These are phyloP conservation scores for Melanotaenia maccullochi DNA, from an alignment of 2,797 vertebrate species.

Conservation along the genomic window DNA sequence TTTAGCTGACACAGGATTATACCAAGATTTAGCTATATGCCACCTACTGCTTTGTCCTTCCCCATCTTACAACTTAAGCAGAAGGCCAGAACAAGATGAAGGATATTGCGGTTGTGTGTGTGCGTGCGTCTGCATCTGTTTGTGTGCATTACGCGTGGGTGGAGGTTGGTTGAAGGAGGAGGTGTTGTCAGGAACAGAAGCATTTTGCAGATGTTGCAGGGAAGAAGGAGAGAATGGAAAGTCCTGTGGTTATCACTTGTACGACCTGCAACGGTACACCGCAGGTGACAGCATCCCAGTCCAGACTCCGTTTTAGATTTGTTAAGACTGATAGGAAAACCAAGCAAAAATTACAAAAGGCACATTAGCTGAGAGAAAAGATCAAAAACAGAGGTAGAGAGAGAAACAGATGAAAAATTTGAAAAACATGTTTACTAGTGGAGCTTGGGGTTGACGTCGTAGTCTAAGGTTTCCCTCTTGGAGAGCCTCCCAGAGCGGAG, in stretches of 20 bases:
- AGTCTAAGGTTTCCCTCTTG: slow-evolving; percentile 93
- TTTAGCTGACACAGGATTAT: slow-evolving; percentile 35
- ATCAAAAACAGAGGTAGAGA: slow-evolving; percentile 12
- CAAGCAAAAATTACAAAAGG: slow-evolving; percentile 1
- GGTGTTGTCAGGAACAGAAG: slow-evolving; percentile 82
- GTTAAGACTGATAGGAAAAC: slow-evolving; percentile 9
- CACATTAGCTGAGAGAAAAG: slow-evolving; percentile 24
- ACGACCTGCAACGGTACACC: slow-evolving; percentile 79
- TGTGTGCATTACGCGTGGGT: slow-evolving; percentile 63
- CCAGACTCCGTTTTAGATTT: slow-evolving; percentile 33
- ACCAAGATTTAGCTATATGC: slow-evolving; percentile 13
- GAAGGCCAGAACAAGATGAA: slow-evolving; percentile 57
- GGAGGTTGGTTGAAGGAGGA: slow-evolving; percentile 66
- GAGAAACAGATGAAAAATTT: slow-evolving; percentile 66
- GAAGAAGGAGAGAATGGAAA: slow-evolving; percentile 85
- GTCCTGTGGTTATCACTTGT: slow-evolving; percentile 87
- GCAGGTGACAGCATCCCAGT: slow-evolving; percentile 67
- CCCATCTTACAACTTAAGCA: slow-evolving; percentile 43
- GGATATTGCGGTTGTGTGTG: slow-evolving; percentile 56
- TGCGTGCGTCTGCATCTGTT: slow-evolving; percentile 45
- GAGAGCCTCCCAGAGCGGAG: slow-evolving; percentile 87
- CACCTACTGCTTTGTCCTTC: slow-evolving; percentile 39
- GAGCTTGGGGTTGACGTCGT: slow-evolving; percentile 84
- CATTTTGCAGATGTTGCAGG: slow-evolving; percentile 82
- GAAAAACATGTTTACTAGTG: slow-evolving; percentile 94